phyloP scores from a whole-genome alignment of 2,113 vertebrate genomes.

The Chunga burmeisteri region DNA sequence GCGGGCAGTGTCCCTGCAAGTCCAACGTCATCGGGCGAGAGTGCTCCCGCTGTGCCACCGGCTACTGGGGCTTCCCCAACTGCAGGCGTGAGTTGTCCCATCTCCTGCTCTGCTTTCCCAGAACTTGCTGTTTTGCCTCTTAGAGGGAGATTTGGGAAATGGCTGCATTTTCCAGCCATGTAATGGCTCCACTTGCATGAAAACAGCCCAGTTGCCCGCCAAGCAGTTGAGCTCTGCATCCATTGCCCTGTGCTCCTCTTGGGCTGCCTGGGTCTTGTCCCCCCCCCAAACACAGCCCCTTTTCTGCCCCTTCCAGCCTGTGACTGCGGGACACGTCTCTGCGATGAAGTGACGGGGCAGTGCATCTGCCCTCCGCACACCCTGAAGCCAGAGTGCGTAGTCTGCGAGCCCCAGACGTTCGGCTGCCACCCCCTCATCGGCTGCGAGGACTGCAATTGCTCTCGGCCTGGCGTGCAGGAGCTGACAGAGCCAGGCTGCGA shows the following conservation, averaged over 20 bases:
- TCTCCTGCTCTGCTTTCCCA: neutral
- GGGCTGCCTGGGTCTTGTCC: neutral
- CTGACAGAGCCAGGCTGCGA: constrained; percentile 80
- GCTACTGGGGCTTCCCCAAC: constrained; percentile 94
- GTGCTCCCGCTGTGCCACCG: constrained; percentile 92
- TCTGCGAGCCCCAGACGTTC: constrained; percentile 89
- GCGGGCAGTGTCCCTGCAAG: constrained; percentile 89
- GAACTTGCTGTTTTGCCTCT: rapidly evolving
- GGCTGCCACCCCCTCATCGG: constrained; percentile 94
- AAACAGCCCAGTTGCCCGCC: neutral
- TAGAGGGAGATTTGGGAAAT: neutral
- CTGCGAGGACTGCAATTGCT: constrained; percentile 95
- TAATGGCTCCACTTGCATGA: neutral
- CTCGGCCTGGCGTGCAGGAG: constrained; percentile 77
- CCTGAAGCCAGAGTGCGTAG: constrained; percentile 82
- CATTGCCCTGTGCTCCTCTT: rapidly evolving
- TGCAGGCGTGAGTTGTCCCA: constrained; percentile 86
- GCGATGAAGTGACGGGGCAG: constrained; percentile 87
- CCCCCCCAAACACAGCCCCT: neutral
- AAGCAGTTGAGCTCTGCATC: neutral
- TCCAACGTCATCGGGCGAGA: constrained; percentile 90
- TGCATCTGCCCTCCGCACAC: constrained; percentile 94
- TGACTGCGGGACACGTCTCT: constrained; percentile 85
- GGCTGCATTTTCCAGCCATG: neutral
- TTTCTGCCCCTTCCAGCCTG: constrained; percentile 78